Conservation (phyloP, 35 echinoderm and acorn worm genomes). For the Strongylocentrotus purpuratus region DNA sequence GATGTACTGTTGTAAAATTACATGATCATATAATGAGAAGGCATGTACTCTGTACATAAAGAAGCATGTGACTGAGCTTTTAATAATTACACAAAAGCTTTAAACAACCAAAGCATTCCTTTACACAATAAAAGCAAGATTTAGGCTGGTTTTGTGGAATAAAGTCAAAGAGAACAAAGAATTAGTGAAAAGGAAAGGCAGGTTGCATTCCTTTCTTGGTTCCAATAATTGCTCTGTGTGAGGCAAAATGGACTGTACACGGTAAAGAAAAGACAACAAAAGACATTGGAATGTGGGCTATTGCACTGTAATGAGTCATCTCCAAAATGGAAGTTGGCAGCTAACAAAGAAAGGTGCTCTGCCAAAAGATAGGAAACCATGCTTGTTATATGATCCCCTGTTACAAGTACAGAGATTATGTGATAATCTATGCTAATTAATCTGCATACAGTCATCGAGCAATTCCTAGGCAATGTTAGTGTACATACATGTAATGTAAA, state of each 20-base stretch:
- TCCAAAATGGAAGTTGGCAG: conserved; percentile 46
- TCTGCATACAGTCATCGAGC: not conserved
- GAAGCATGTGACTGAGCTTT: not conserved
- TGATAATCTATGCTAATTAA: conserved; percentile 4
- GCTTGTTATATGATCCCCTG: not conserved
- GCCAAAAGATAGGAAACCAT: conserved; percentile 12
- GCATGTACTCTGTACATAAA: not conserved
- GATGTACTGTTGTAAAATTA: not conserved
- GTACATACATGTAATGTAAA: not conserved
- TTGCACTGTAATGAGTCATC: conserved; percentile 45
- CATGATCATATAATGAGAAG: not conserved
- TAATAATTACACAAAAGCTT: not conserved
- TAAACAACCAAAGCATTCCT: not conserved
- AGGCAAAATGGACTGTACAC: conserved; percentile 38
- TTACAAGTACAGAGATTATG: not conserved
- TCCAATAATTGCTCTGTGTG: conserved; percentile 1
- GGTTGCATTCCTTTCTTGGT: not conserved
- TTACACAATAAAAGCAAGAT: conserved; percentile 34
- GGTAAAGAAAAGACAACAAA: conserved; percentile 26
- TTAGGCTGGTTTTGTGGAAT: not conserved
- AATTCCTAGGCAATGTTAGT: not conserved
- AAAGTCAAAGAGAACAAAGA: not conserved
- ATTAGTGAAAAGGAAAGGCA: not conserved
- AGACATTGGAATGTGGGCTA: conserved; percentile 48
- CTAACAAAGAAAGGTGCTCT: conserved; percentile 37